These are phyloP conservation scores for Aleiodes leptofemur DNA, from an alignment of 2,888 invertebrate species.

Conservation along the genomic window DNA sequence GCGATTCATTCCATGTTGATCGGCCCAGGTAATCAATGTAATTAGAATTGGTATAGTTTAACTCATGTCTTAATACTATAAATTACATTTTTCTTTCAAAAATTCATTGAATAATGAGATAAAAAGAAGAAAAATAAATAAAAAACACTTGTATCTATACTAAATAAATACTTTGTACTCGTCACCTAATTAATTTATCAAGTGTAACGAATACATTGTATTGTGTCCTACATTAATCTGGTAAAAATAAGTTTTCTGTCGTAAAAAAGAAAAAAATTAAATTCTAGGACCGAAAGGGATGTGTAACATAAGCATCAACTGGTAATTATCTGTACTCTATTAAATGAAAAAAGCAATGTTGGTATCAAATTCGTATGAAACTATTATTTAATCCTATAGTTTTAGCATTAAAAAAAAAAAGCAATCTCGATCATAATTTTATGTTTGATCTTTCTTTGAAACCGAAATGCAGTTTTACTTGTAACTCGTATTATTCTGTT, in stretches of 20 bases:
- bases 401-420: too few species aligned
- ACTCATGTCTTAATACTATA: conserved; percentile 1
- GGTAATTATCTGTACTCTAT: conserved; percentile 20
- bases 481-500: too few species aligned
- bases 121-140: not conserved
- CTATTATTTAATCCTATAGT: too few species aligned
- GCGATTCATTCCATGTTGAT: conserved; percentile 16
- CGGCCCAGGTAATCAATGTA: not conserved
- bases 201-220: conserved; percentile 23
- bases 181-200: conserved; percentile 21
- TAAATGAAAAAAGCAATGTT: conserved; percentile 21
- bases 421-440: too few species aligned
- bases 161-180: conserved; percentile 22
- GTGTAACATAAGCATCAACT: too few species aligned
- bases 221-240: conserved; percentile 4
- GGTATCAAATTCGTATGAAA: not conserved
- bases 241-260: conserved; percentile 9
- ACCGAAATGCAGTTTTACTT: too few species aligned
- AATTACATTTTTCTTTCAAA: not conserved
- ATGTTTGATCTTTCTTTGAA: too few species aligned
- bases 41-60: conserved; percentile 24
- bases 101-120: not conserved
- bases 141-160: conserved; percentile 9
- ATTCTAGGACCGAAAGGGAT: not conserved
- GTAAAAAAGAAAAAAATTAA: not conserved